Evolutionary conservation across 1,140 invertebrate species (phyloP).

Genomic region (Choristoneura fumiferana): DNA sequence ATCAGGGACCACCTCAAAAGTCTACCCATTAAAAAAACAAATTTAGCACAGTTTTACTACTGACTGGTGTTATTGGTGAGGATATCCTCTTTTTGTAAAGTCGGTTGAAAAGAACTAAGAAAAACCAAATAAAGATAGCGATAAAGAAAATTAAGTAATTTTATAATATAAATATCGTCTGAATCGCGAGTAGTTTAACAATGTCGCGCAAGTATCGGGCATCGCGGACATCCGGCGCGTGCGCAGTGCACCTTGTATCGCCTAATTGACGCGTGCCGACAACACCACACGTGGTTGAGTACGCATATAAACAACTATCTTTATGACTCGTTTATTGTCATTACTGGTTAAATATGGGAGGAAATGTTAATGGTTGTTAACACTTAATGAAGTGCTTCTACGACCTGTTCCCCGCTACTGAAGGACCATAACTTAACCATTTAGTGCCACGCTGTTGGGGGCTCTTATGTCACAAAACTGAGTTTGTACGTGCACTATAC

Average conservation of each 20-base stretch:
- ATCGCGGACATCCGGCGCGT: slow-evolving; percentile 47
- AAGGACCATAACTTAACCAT: background rate
- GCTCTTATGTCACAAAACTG: too few species aligned
- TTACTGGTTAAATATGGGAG: slow-evolving; percentile 27
- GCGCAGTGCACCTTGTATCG: slow-evolving; percentile 31
- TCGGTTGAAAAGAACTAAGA: too few species aligned
- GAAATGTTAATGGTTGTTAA: slow-evolving; percentile 31
- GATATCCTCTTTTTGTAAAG: too few species aligned
- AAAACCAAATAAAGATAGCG: too few species aligned
- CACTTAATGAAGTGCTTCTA: slow-evolving; percentile 6
- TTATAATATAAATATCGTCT: too few species aligned
- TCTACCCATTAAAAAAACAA: too few species aligned
- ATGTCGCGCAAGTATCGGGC: slow-evolving; percentile 35
- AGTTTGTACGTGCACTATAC: background rate
- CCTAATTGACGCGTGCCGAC: slow-evolving; percentile 3
- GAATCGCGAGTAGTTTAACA: slow-evolving; percentile 21
- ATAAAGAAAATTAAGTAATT: too few species aligned
- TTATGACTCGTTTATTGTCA: slow-evolving; percentile 35
- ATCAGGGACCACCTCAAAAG: too few species aligned
- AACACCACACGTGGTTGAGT: slow-evolving; percentile 41
- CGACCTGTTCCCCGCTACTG: background rate
- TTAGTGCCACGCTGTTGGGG: background rate
- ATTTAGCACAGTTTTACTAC: too few species aligned
- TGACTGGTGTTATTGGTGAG: too few species aligned
- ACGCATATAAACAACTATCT: slow-evolving; percentile 27